Base-by-base conservation (phyloP, 2,888 invertebrate species). In the Dasysyrphus albostriatus region DNA sequence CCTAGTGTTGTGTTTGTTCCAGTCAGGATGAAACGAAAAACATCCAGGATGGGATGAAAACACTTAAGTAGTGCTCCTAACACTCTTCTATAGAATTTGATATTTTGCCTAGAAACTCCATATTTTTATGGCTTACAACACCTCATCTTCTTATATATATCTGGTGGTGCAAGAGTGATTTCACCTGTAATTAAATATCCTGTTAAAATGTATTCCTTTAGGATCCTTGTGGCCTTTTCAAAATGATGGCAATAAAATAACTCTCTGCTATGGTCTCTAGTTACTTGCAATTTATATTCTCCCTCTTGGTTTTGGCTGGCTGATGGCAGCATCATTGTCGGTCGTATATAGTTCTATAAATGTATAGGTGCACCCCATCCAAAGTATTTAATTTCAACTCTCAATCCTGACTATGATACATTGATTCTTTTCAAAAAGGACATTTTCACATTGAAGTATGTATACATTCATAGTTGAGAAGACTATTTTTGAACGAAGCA, bases 171-270 rank as follows among this genome's bases (percentile, higher is more conserved):
- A 65, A 85, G 83, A 87, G 75, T 83, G 83, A 79, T 88, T 83
- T 80, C 72, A 76, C 75, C 83, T 83, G 88, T 88, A 83, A 88
- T 88, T 88, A 88, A 88, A 88, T 88, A 88, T 88, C 83, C 83
- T 73, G 79, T 80, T 88, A 76, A 88, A 88, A 80, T 83, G 29
- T 88, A 75, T 83, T 16, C 79, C 59, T 61, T 76, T 73, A 73
- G 59, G 72, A 79, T 88, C 54, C 82, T 78, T 79, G 82, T 87
- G 87, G 87, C 78, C 78, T 70, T 67, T 69, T 69, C 69, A 42
- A 73, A 74, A 78, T 82, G 85, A 85, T 74, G 82, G 85, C 74
- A 82, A 87, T 87, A 78, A 87, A 82, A 87, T 78, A 69, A 85
- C 73, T 69, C 81, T 76, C 54, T 29, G 1, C 14, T 24, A 2